These are phyloP conservation scores for Alethe castanea DNA, from an alignment of 2,113 vertebrate species.

Conservation along the genomic window DNA sequence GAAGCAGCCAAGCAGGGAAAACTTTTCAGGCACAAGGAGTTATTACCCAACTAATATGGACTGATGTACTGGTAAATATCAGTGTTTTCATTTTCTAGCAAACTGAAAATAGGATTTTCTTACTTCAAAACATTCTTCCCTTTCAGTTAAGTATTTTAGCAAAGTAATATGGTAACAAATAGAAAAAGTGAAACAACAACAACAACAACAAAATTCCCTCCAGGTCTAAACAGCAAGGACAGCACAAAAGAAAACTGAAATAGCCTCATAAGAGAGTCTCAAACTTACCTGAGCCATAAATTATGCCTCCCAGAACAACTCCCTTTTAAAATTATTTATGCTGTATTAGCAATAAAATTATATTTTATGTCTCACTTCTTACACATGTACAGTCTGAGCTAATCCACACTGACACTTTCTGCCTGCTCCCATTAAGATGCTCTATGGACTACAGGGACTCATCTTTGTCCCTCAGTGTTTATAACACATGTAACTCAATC, in stretches of 20 bases:
- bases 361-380: neutral
- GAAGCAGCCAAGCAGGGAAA: neutral
- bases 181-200: neutral
- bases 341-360: neutral
- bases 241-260: neutral
- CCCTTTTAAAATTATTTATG: neutral
- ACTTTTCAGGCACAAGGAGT: neutral
- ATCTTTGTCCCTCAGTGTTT: neutral
- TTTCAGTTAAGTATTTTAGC: neutral
- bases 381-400: neutral
- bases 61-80: neutral
- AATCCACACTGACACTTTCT: neutral
- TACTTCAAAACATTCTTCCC: neutral
- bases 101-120: neutral
- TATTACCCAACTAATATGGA: neutral
- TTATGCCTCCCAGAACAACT: neutral
- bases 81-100: neutral
- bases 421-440: neutral
- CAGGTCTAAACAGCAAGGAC: neutral
- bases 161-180: neutral
- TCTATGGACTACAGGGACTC: neutral
- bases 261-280: neutral
- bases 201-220: neutral
- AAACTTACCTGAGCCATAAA: neutral
- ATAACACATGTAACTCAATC: accelerated